Base-by-base conservation (phyloP, 2,113 vertebrate genomes). In the Nerophis ophidion region DNA sequence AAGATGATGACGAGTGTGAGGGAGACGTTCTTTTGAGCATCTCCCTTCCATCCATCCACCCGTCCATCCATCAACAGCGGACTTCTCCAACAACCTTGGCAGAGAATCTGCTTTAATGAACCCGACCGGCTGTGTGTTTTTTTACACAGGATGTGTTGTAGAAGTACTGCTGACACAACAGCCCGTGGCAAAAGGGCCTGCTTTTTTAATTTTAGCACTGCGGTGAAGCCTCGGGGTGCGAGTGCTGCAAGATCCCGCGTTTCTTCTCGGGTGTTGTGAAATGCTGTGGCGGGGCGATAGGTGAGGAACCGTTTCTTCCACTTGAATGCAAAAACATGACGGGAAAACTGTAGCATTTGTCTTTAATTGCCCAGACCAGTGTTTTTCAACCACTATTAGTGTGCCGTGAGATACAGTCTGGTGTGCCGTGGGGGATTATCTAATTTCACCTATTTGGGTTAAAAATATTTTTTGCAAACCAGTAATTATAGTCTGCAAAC, bases 121-220 rank as follows among this genome's bases (percentile, higher is more conserved):
- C 8, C 10, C 50, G 42, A 60, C 56, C 63, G 54, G 69, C 74
- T 78, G 75, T 71, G 70, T 67, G 9, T 72, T 81, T 76, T 81
- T 76, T 62, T 4, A 13, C 77, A 71, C 71, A 74, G 71, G 77
- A 81, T 75, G 78, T 77, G 67, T 81, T 65, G 63, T 35, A 75
- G n/a, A 42, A 86, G 79, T 76, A 77, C 45, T 61, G 84, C 86
- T 87, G 87, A 88, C 80, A 84, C 79, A 74, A 80, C 77, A 81
- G 60, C 63, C n/a, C 10, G 48, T 66, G 77, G 84, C 82, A 72
- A 77, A 45, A 44, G 78, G 77, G 26, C 26, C 26, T 80, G 74
- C 63, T 68, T 81, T 89, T 84, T 84, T 84, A 81, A 87, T 87
- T 86, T 80, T 57, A 81, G 70, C 57, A 61, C 57, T 51, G 33